Evolutionary conservation across 2,113 vertebrate genomes (phyloP).

Genomic region (Hystrix cristata): DNA sequence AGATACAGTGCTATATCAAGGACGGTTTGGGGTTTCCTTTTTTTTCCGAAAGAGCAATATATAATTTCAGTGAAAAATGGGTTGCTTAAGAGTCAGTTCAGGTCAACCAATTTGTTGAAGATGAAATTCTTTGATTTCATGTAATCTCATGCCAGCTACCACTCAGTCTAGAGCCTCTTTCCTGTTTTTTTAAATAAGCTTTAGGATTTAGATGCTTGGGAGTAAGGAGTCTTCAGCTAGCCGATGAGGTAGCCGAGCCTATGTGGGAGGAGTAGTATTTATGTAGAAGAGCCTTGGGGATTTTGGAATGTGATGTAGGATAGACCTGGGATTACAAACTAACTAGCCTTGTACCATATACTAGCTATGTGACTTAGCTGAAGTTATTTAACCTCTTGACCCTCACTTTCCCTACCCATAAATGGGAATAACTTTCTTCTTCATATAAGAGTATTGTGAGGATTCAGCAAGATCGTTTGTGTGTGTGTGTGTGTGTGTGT

Average conservation of each 20-base stretch:
- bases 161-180: background rate
- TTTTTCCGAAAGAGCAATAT: background rate
- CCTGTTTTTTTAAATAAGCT: background rate
- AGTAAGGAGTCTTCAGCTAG: background rate
- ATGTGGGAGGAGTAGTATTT: background rate
- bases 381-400: background rate
- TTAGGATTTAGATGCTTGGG: background rate
- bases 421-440: background rate
- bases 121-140: background rate
- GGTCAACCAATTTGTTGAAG: background rate
- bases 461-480: background rate
- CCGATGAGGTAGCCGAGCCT: background rate
- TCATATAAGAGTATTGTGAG: background rate
- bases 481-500: too few species aligned
- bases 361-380: background rate
- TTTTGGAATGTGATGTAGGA: background rate
- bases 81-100: background rate
- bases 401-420: background rate
- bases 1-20: too few species aligned
- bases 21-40: background rate
- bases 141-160: background rate
- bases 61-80: background rate
- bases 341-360: background rate
- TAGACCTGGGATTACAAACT: background rate
- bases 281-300: fast-evolving